phyloP scores from a whole-genome alignment of 1,140 invertebrate genomes.

The Forficula auricularia region DNA sequence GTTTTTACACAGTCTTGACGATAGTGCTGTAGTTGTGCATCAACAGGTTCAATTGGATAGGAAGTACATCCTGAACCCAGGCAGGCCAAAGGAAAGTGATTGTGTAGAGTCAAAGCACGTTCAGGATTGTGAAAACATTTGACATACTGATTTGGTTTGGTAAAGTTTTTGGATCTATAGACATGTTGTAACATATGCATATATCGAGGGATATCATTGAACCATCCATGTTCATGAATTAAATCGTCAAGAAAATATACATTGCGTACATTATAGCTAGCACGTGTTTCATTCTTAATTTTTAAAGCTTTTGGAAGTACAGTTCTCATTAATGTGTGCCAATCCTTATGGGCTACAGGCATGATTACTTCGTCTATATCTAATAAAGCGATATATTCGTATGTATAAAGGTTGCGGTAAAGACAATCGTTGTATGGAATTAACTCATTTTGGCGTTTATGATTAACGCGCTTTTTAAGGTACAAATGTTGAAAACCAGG shows the following conservation, averaged over 20 bases:
- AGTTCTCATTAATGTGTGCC: constrained; percentile 60
- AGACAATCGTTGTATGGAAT: constrained; percentile 95
- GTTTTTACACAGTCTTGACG: constrained; percentile 79
- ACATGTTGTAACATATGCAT: constrained; percentile 91
- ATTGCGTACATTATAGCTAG: constrained; percentile 80
- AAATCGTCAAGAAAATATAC: constrained; percentile 89
- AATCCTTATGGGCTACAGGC: constrained; percentile 52
- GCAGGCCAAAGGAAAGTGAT: constrained; percentile 82
- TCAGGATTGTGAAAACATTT: constrained; percentile 89
- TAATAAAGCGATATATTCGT: constrained; percentile 74
- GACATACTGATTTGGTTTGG: constrained; percentile 80
- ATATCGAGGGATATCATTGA: constrained; percentile 68
- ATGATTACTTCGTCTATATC: constrained; percentile 93
- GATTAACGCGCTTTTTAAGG: constrained; percentile 70
- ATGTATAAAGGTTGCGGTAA: constrained; percentile 80
- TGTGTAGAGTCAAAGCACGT: constrained; percentile 73
- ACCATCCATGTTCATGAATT: constrained; percentile 59
- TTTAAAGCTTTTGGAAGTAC: constrained; percentile 49
- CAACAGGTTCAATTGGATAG: constrained; percentile 61
- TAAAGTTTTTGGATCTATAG: constrained; percentile 75
- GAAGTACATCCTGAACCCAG: constrained; percentile 69
- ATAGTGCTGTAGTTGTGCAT: constrained; percentile 85
- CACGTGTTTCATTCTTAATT: constrained; percentile 52
- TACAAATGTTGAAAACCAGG: constrained; percentile 76
- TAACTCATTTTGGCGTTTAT: constrained; percentile 85